These are phyloP conservation scores for Aegithalos caudatus DNA, from an alignment of 2,113 vertebrate species.

Conservation along the genomic window DNA sequence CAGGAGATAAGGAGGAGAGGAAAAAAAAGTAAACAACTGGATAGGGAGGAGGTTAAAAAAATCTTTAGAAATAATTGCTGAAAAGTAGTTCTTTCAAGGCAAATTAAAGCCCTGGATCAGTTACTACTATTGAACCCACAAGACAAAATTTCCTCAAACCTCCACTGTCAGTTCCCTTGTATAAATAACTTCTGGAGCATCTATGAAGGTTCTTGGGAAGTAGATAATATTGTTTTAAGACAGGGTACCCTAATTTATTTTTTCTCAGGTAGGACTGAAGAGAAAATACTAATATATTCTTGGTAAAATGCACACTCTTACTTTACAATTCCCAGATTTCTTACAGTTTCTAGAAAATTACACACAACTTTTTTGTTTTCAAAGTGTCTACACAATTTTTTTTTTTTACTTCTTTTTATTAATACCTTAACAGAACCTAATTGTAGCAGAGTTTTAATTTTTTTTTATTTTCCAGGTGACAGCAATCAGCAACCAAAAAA, in stretches of 20 bases:
- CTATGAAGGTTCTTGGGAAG: neutral
- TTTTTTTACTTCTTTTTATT: neutral
- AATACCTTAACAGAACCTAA: neutral
- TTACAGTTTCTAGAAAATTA: neutral
- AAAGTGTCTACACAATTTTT: neutral
- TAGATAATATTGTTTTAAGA: neutral
- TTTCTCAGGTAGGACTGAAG: neutral
- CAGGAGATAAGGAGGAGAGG: rapidly evolving
- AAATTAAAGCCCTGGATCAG: neutral
- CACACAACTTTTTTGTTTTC: neutral
- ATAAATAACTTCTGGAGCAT: neutral
- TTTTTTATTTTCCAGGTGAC: slow-evolving; percentile 27
- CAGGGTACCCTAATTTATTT: neutral
- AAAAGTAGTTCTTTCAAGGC: neutral
- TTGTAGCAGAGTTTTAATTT: neutral
- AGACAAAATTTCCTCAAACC: neutral
- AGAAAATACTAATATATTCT: neutral
- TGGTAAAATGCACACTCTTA: neutral
- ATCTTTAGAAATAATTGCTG: neutral
- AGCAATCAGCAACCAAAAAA: neutral
- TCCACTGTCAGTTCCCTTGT: neutral
- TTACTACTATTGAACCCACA: neutral
- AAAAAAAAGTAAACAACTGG: neutral
- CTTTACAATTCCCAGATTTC: neutral
- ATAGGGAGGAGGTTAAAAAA: neutral